phyloP scores from a whole-genome alignment of 2,797 vertebrate species.

The Dendrocincla tyrannina region DNA sequence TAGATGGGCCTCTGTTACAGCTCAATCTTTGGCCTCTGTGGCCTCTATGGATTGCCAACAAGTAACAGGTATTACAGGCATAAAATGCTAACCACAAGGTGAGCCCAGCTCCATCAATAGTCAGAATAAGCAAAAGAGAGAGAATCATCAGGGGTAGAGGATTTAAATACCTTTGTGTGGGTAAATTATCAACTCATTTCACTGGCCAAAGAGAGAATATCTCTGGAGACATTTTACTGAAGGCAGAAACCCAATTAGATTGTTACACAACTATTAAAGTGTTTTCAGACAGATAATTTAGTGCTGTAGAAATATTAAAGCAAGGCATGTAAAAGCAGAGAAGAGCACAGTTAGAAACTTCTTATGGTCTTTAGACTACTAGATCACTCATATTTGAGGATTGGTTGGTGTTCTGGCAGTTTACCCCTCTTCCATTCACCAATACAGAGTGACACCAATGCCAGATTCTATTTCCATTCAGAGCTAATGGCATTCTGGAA shows the following conservation, averaged over 20 bases:
- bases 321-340: not conserved
- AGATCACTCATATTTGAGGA: not conserved
- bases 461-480: not conserved
- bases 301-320: not conserved
- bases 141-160: slow-evolving; percentile 16
- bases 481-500: not conserved
- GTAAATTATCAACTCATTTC: slow-evolving; percentile 48
- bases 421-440: not conserved
- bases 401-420: not conserved
- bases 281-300: slow-evolving; percentile 32
- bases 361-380: not conserved
- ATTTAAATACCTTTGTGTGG: slow-evolving; percentile 53
- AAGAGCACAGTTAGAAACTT: not conserved
- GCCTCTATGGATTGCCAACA: not conserved
- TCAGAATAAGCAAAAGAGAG: slow-evolving; percentile 16
- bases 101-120: not conserved
- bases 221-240: slow-evolving; percentile 44
- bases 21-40: not conserved
- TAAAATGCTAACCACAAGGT: not conserved
- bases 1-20: not conserved
- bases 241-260: slow-evolving; percentile 49
- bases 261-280: slow-evolving; percentile 24
- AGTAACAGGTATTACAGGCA: not conserved
- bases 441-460: not conserved
- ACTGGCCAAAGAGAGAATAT: slow-evolving; percentile 21